Percentiles rank a stretch among this genome's conserved stretches.
Conservation (phyloP, 2,113 vertebrate species). For the Ictalurus punctatus region DNA sequence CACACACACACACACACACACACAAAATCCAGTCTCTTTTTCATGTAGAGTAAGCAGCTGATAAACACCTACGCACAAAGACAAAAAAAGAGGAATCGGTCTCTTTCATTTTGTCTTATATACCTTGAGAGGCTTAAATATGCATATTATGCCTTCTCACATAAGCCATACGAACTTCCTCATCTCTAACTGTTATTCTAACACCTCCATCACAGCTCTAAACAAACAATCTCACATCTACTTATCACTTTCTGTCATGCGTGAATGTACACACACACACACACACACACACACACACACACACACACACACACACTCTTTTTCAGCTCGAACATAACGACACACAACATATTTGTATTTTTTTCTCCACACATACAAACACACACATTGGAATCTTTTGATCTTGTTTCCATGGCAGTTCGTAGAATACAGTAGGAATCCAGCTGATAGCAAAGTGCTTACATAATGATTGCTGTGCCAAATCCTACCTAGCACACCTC, state of each 20-base stretch:
- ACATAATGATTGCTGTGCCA: slow-evolving; percentile 71
- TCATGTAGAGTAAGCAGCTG: slow-evolving; percentile 4
- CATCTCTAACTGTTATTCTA: slow-evolving; percentile 15
- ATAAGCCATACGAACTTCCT: background rate
- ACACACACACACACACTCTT: slow-evolving; percentile 5
- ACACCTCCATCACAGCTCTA: slow-evolving; percentile 22
- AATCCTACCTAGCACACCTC: slow-evolving; percentile 67
- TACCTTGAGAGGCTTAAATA: background rate
- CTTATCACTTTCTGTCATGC: slow-evolving; percentile 27
- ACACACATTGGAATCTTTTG: slow-evolving; percentile 49
- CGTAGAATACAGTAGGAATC: slow-evolving; percentile 71
- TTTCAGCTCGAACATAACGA: slow-evolving; percentile 42
- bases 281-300: slow-evolving; percentile 20
- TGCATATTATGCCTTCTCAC: background rate
- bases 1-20: slow-evolving; percentile 14
- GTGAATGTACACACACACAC: slow-evolving; percentile 14
- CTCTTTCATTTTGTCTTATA: slow-evolving; percentile 13
- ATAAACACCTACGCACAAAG: background rate
- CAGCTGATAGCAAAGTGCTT: slow-evolving; percentile 76
- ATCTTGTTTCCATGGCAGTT: slow-evolving; percentile 71
- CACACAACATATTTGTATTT: slow-evolving; percentile 39
- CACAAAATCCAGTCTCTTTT: background rate
- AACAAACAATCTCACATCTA: slow-evolving; percentile 34
- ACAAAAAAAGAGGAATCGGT: background rate
- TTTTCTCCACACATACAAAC: slow-evolving; percentile 30